Conservation (phyloP, 2,888 invertebrate species). For the Stenodera caucasica region DNA sequence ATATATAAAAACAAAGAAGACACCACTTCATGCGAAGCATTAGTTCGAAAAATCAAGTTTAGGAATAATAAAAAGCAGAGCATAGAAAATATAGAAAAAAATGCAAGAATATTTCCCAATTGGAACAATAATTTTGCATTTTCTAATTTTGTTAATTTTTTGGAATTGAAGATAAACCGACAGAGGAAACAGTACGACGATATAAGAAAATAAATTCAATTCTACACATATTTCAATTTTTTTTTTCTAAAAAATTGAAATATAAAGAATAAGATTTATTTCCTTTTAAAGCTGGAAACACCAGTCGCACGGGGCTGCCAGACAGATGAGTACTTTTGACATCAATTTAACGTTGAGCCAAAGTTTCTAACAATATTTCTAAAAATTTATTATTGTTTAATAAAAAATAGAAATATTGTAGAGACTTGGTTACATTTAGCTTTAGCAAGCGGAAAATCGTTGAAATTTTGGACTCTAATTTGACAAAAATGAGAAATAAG, state of each 20-base stretch:
- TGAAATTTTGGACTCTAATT: not conserved
- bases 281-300: conserved; percentile 40
- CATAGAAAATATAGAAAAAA: not conserved
- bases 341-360: conserved; percentile 50
- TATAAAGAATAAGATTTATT: conserved; percentile 43
- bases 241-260: conserved; percentile 17
- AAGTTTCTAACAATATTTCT: conserved; percentile 36
- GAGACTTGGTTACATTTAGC: conserved; percentile 36
- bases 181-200: conserved; percentile 29
- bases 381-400: not conserved
- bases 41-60: conserved; percentile 17
- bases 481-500: not conserved
- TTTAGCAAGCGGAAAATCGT: conserved; percentile 32
- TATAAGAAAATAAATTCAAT: conserved; percentile 46
- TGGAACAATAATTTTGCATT: not conserved
- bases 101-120: conserved; percentile 8
- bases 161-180: not conserved
- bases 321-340: conserved; percentile 53
- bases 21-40: conserved; percentile 22
- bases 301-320: conserved; percentile 55
- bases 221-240: conserved; percentile 34
- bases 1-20: conserved; percentile 12
- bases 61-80: conserved; percentile 7
- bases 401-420: conserved; percentile 15
- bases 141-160: conserved; percentile 8